Evolutionary conservation across 2,888 invertebrate species (phyloP), one percentile per base, ranked within the genome.

Genomic region (Agrochola litura): DNA sequence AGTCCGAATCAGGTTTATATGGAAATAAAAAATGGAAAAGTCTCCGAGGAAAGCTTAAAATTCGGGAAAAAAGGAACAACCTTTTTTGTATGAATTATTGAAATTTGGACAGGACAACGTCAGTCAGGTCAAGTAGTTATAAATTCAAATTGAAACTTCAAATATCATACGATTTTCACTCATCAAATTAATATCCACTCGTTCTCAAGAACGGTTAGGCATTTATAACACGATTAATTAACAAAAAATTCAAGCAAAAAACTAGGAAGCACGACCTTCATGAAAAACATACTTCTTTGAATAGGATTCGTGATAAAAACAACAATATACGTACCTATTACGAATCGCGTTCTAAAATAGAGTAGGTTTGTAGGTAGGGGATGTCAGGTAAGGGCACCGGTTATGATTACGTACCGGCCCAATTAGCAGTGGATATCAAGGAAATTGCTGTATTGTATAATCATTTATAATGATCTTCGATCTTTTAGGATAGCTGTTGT

Each of bases 211-310:
- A 76, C 64, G 46, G 19, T 67, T 77, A 68, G 63, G 54, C 58
- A 73, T 22, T 73, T 70, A 60, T 22, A 81, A 30, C 37, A 69
- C 60, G 61, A 66, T 66, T 82, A 73, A 66, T 73, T 71, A 82
- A 73, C 46, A 82, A 82, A 81, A 81, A 66, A 41, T 14, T 49
- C 25, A 37, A 73, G 25, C 19, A 78, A 80, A 73, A 73, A 71
- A 76, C 66, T 54, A 71, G 80, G 83, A 76, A 83, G 71, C 56
- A 72, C 66, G 64, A 65, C 80, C 83, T 83, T 80, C 73, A 70
- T 52, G 75, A 64, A 71, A 67, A 70, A 83, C 60, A 70, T 54
- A 60, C 70, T 73, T 67, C 58, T 73, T 77, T 73, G 25, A 77
- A 78, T 71, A 64, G 60, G 43, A 43, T 76, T 81, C 68, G 41